These are phyloP conservation scores for Sebastes diaconus DNA, from an alignment of 2,797 vertebrate species.

Conservation along the genomic window DNA sequence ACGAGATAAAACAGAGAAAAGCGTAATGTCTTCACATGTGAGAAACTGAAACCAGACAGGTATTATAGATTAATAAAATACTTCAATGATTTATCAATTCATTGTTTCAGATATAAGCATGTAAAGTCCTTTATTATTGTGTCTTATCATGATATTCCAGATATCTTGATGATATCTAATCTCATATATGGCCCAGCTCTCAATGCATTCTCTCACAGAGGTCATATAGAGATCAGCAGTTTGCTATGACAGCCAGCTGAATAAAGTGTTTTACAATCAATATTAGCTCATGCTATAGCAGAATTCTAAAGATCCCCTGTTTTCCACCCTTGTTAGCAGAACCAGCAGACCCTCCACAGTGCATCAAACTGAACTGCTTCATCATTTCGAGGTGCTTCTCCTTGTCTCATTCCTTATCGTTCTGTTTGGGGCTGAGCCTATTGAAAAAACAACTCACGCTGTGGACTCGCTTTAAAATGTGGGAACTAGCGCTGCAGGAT, in stretches of 20 bases:
- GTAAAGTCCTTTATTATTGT: background rate
- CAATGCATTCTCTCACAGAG: background rate
- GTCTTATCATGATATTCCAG: background rate
- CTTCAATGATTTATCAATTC: background rate
- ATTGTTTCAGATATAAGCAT: too few species aligned
- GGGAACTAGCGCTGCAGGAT: conserved; percentile 28
- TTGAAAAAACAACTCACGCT: conserved; percentile 36
- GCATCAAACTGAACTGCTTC: background rate
- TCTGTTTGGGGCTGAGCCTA: conserved; percentile 22
- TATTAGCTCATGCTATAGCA: background rate
- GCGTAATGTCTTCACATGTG: background rate
- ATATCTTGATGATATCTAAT: background rate
- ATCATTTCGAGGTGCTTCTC: conserved; percentile 21
- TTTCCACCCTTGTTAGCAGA: conserved; percentile 7
- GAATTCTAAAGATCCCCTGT: background rate
- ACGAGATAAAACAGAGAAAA: background rate
- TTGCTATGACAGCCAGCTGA: background rate
- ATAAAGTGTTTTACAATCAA: background rate
- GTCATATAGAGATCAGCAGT: background rate
- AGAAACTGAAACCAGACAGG: background rate
- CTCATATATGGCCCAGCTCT: background rate
- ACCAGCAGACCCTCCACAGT: background rate
- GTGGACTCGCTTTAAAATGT: conserved; percentile 23
- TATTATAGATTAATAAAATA: background rate
- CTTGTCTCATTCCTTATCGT: conserved; percentile 1